Evolutionary conservation across 64 coral and sea anemone species (phyloP).

Genomic region (Porites australiensis): DNA sequence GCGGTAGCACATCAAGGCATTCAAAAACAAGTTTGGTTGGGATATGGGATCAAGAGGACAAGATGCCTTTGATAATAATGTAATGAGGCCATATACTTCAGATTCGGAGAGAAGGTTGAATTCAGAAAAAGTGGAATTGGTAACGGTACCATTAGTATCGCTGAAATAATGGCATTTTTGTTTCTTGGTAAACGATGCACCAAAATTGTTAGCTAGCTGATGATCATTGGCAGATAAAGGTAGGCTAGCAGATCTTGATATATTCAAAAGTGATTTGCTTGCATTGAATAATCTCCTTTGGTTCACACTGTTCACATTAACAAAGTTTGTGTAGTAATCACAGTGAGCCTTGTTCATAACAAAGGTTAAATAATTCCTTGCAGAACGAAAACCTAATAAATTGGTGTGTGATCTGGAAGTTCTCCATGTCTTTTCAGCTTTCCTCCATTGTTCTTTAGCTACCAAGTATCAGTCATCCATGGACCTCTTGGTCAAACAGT

Average conservation of each 20-base stretch:
- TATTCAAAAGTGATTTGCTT: background rate
- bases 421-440: background rate
- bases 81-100: background rate
- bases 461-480: background rate
- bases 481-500: background rate
- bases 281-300: slow-evolving; percentile 6
- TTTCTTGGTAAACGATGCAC: background rate
- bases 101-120: background rate
- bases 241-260: background rate
- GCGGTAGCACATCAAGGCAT: background rate
- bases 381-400: background rate
- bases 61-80: background rate
- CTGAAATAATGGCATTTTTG: too few species aligned
- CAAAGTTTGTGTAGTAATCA: slow-evolving; percentile 19
- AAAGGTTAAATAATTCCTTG: background rate
- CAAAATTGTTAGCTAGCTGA: slow-evolving; percentile 18
- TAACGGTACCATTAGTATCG: too few species aligned
- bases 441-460: background rate
- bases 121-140: background rate
- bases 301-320: slow-evolving; percentile 10
- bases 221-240: background rate
- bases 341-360: slow-evolving; percentile 9
- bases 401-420: background rate
- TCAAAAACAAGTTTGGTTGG: background rate
- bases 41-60: background rate